These are phyloP conservation scores for Allophyes oxyacanthae DNA, from an alignment of 2,888 invertebrate genomes.

Conservation along the genomic window DNA sequence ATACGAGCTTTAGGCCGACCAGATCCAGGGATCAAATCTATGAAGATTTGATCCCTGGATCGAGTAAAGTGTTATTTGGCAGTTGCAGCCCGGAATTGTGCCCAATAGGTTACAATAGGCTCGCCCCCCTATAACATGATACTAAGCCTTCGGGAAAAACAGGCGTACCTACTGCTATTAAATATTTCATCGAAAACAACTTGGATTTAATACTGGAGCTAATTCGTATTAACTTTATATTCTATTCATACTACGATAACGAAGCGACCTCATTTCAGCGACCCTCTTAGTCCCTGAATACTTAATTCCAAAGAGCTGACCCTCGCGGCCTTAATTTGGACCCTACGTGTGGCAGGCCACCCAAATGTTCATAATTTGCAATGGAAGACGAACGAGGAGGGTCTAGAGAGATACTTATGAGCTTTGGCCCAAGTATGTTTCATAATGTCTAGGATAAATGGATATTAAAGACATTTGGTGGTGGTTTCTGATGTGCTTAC, in stretches of 20 bases:
- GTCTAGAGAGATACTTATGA: constrained; percentile 13
- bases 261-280: constrained; percentile 12
- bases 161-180: too few relatives aligned
- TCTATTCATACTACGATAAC: background rate
- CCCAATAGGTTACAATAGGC: too few relatives aligned
- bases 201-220: constrained; percentile 1
- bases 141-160: too few relatives aligned
- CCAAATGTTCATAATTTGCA: constrained; percentile 5
- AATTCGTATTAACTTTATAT: background rate
- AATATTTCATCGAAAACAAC: too few relatives aligned
- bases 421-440: background rate
- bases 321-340: constrained; percentile 11
- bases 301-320: constrained; percentile 19
- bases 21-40: too few relatives aligned
- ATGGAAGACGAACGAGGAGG: constrained; percentile 4
- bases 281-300: constrained; percentile 31
- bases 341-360: background rate
- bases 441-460: background rate
- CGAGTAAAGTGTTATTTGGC: too few relatives aligned
- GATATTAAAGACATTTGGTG: constrained; percentile 2
- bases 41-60: too few relatives aligned
- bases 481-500: too few relatives aligned
- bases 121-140: too few relatives aligned
- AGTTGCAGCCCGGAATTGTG: too few relatives aligned
- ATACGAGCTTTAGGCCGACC: too few relatives aligned